Evolutionary conservation across 30 jellyfish, hydroid and myxozoan genomes (phyloP).

Genomic region (Pelagia noctiluca): DNA sequence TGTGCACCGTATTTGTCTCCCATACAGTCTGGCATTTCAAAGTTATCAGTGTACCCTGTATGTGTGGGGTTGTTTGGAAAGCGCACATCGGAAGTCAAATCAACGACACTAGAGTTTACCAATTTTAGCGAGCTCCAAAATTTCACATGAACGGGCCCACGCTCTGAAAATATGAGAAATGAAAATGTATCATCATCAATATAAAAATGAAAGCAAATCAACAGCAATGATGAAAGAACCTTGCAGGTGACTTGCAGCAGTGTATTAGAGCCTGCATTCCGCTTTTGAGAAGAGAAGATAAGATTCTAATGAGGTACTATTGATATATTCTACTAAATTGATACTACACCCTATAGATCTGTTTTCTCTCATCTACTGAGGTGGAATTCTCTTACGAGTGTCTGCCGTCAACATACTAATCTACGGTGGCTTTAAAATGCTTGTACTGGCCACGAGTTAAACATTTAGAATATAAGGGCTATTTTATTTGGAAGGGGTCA

Average conservation of each 20-base stretch:
- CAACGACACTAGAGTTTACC: constrained; percentile 3
- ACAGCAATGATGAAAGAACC: not conserved
- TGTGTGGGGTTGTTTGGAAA: constrained; percentile 81
- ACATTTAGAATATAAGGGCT: not conserved
- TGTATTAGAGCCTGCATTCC: not conserved
- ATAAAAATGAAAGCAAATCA: not conserved
- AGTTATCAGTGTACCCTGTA: constrained; percentile 75
- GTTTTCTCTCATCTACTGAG: no score
- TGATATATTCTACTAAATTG: no score
- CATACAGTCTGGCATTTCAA: constrained; percentile 67
- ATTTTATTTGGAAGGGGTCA: not conserved
- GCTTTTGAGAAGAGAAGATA: not conserved
- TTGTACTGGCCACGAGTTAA: not conserved
- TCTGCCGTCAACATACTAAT: not conserved
- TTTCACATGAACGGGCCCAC: constrained; percentile 75
- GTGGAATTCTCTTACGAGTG: no score
- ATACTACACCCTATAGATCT: no score
- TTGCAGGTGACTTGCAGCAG: not conserved
- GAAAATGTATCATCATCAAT: not conserved
- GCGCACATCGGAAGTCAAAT: constrained; percentile 69
- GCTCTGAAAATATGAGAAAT: constrained; percentile 14
- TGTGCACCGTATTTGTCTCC: constrained; percentile 74
- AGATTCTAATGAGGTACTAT: not conserved
- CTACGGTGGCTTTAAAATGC: not conserved
- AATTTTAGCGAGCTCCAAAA: constrained; percentile 16